Base-by-base conservation (phyloP, 2,113 vertebrate genomes). In the Sapayoa aenigma region DNA sequence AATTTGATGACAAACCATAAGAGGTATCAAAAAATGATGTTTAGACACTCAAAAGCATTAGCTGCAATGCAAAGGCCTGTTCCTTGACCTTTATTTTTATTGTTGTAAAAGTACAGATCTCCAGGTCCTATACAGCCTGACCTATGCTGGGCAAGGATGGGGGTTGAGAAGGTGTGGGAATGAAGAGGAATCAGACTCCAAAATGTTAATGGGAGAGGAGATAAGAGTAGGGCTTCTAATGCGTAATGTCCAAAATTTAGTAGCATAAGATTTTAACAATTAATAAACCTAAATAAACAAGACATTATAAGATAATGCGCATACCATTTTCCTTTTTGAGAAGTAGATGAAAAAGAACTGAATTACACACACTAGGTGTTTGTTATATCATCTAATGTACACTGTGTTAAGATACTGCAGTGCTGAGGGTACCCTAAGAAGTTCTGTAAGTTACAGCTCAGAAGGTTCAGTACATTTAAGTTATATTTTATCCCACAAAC, bases 121-220 rank as follows among this genome's bases (percentile, higher is more conserved):
- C 9, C 27, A 53, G 4, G 7, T 16, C 31, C 30, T 28, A 9
- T 33, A n/a, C 16, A 65, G 19, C 11, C 5, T 9, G 39, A 6
- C 27, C 14, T 59, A 8, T 7, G 4, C 17, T 12, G 3, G 23
- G 5, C 63, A 75, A 6, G 3, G 10, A 1, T 1, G 3, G 9
- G 3, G 3, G 2, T 8, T 62, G 37, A 62, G 37, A 72, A 75
- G 8, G 3, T 11, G 1, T 0, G 1, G 4, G 2, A 3, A 3
- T 63, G 14, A 85, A 87, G 18, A 41, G 25, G 8, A 46, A 6
- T 49, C 27, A 69, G 8, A 8, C 9, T 35, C 4, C 47, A 67
- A 56, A 81, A 28, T 31, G 2, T 14, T 84, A 9, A 2, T 41
- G 28, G 8, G 17, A 74, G 18, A 46, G 8, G 6, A 78, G 21